A percentile compares a stretch with the other conserved stretches of the same genome.
phyloP scores from a whole-genome alignment of 1,140 invertebrate genomes.

The Homarus americanus region DNA sequence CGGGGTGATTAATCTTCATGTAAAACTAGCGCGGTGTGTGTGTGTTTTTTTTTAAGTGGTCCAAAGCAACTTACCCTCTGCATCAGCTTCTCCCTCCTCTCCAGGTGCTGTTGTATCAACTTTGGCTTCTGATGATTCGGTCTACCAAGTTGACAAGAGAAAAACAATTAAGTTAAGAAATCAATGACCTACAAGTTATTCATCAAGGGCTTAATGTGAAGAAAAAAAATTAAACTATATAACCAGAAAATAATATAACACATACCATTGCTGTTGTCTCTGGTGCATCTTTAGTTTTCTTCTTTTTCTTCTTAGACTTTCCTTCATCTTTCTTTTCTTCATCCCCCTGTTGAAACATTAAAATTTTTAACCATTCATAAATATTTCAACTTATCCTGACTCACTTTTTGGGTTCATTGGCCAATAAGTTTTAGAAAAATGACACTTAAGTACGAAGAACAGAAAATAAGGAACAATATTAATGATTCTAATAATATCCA shows the following conservation, averaged over 20 bases:
- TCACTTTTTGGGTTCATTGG: too few species aligned
- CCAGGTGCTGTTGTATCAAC: slow-evolving; percentile 78
- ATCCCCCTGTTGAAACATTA: slow-evolving; percentile 66
- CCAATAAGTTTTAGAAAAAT: too few species aligned
- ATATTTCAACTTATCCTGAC: too few species aligned
- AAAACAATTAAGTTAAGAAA: too few species aligned
- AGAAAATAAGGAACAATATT: too few species aligned
- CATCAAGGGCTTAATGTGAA: neutral
- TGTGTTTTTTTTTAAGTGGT: too few species aligned
- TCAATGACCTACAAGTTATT: neutral
- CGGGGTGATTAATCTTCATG: too few species aligned
- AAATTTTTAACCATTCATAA: too few species aligned
- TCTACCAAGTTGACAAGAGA: neutral
- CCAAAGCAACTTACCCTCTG: slow-evolving; percentile 62
- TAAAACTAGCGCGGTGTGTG: too few species aligned
- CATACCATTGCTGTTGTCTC: slow-evolving; percentile 75
- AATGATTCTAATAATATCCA: too few species aligned
- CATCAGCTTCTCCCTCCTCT: slow-evolving; percentile 58
- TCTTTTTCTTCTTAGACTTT: slow-evolving; percentile 75
- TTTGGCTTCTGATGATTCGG: slow-evolving; percentile 65
- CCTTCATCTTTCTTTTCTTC: slow-evolving; percentile 75
- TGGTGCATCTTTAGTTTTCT: slow-evolving; percentile 78
- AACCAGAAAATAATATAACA: too few species aligned
- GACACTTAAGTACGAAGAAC: too few species aligned
- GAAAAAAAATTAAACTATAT: neutral